phyloP scores from a whole-genome alignment of 2,797 vertebrate species.

The Pampus argenteus region DNA sequence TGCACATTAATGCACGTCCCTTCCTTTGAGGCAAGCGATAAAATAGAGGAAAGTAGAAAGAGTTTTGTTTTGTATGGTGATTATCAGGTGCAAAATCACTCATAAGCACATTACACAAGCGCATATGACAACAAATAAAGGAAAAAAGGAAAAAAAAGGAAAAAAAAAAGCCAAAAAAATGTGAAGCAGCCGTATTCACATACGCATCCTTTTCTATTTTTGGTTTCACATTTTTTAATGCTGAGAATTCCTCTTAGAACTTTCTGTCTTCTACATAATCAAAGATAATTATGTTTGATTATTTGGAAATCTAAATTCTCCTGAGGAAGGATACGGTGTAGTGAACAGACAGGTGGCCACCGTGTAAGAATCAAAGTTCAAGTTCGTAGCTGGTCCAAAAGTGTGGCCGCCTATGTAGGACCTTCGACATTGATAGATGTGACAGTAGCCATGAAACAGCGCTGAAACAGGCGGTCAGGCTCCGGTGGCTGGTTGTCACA shows the following conservation, averaged over 20 bases:
- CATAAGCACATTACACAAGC: not conserved
- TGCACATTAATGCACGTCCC: too few relatives aligned
- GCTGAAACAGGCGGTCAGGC: slow-evolving; percentile 80
- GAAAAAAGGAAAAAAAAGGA: too few relatives aligned
- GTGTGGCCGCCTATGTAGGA: slow-evolving; percentile 60
- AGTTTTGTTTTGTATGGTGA: not conserved
- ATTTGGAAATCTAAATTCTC: not conserved
- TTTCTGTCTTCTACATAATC: not conserved
- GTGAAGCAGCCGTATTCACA: not conserved
- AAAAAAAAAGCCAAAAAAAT: too few relatives aligned
- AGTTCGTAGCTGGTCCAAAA: not conserved
- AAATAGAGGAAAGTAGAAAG: not conserved
- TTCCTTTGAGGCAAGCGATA: not conserved
- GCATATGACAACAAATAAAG: not conserved
- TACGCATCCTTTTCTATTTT: not conserved
- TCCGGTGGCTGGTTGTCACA: slow-evolving; percentile 83
- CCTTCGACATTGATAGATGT: slow-evolving; percentile 78
- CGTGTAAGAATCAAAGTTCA: not conserved
- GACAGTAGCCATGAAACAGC: slow-evolving; percentile 84
- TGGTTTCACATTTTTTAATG: not conserved
- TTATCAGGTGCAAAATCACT: not conserved
- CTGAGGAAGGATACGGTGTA: not conserved
- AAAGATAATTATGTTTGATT: not conserved
- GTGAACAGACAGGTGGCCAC: not conserved
- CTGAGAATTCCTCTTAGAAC: not conserved